Evolutionary conservation across 2,797 vertebrate species (phyloP), one percentile per base, ranked within the genome.

Genomic region (Argentina silus): DNA sequence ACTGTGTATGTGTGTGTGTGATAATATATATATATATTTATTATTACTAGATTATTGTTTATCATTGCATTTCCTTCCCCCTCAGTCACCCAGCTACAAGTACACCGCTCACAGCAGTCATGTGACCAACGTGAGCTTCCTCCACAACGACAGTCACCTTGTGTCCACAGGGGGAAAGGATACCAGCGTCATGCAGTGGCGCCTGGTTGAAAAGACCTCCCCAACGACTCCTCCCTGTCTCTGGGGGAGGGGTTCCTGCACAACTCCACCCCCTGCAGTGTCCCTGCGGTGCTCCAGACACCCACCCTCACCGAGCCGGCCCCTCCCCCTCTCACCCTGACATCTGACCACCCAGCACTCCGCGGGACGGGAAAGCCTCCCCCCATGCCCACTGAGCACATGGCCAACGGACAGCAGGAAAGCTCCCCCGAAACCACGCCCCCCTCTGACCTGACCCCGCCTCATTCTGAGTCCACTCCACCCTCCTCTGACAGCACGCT

Each of bases 91-190:
- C 45, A 99, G 97, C 86, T 95, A 97, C 81, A 98, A 98, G 82
- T 98, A 98, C 93, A 96, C 95, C 0, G 98, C 96, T 74, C 98
- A 98, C 93, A 98, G 97, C 83, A 99, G 98, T 90, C 98, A 99
- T 0, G 98, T 98, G 89, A 99, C 98, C 90, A 99, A 99, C 0
- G 98, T 99, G 85, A 98, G 96, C 89, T 99, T 98, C 87, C 94
- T 97, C 80, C 90, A 94, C 57, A 94, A 86, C 0, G 98, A 98
- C 77, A 92, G 93, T 82, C 96, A 98, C 88, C 94, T 99, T 86
- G 93, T 99, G 89, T 98, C 97, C 19, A 99, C 97, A 19, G 98
- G 97, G 48, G 98, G 98, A 61, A 99, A 98, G 86, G 98, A 99
- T 92, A 98, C 90, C 90, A 98, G 97, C 88, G 96, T 98, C 90